phyloP scores from a whole-genome alignment of 1,140 invertebrate species.

The Brachionus koreanus region DNA sequence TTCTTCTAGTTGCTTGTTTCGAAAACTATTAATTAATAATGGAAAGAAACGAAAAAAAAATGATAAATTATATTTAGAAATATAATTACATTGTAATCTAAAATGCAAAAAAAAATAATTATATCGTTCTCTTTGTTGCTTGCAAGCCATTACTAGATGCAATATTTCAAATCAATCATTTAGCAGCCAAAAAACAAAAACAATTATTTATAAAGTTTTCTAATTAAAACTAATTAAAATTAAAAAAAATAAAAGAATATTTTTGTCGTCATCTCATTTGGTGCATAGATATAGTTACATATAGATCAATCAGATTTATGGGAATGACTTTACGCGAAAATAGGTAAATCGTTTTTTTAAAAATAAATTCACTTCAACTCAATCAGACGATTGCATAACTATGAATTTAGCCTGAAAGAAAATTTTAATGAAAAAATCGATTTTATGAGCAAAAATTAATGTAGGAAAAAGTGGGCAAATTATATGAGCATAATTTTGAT shows the following conservation, averaged over 20 bases:
- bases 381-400: slow-evolving; percentile 18
- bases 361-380: neutral
- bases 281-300: neutral
- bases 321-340: neutral
- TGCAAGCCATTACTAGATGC: neutral
- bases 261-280: neutral
- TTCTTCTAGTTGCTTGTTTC: slow-evolving; percentile 3
- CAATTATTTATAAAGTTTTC: neutral
- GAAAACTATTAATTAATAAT: slow-evolving; percentile 40
- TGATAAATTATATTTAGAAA: slow-evolving; percentile 40
- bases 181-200: slow-evolving; percentile 16
- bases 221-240: slow-evolving; percentile 34
- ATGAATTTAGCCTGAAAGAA: neutral
- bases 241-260: neutral
- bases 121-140: slow-evolving; percentile 30
- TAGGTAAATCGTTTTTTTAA: neutral
- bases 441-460: neutral
- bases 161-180: slow-evolving; percentile 41
- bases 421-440: slow-evolving; percentile 1
- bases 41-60: slow-evolving; percentile 21
- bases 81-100: slow-evolving; percentile 40
- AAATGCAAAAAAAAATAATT: slow-evolving; percentile 38
- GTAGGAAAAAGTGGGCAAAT: neutral
- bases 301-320: neutral
- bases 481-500: neutral